Evolutionary conservation across 1,140 invertebrate genomes (phyloP).

Genomic region (Macrocentrus cingulum): DNA sequence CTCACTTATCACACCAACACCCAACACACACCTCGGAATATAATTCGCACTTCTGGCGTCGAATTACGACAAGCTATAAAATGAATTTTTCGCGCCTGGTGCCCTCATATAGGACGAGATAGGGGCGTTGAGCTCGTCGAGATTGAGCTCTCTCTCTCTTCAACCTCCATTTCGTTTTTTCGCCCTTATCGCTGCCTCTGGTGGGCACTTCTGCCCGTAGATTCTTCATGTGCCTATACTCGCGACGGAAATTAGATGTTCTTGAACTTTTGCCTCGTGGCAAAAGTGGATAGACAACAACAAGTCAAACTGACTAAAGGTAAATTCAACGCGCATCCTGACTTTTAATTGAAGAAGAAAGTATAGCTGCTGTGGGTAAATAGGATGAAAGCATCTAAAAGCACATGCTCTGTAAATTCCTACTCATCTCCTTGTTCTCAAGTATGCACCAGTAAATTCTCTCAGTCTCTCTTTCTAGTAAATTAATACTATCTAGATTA

Average conservation of each 20-base stretch:
- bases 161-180: neutral
- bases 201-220: constrained; percentile 8
- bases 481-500: constrained; percentile 37
- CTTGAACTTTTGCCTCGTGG: constrained; percentile 17
- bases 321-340: constrained; percentile 1
- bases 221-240: constrained; percentile 23
- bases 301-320: constrained; percentile 17
- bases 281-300: neutral
- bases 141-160: constrained; percentile 6
- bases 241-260: constrained; percentile 26
- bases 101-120: constrained; percentile 19
- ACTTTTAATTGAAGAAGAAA: constrained; percentile 7
- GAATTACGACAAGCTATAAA: constrained; percentile 26
- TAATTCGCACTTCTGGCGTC: constrained; percentile 1
- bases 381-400: constrained; percentile 8
- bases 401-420: neutral
- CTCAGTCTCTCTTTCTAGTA: too few relatives aligned
- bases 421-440: too few relatives aligned
- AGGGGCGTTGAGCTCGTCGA: constrained; percentile 13
- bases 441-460: neutral
- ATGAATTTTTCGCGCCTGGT: constrained; percentile 21
- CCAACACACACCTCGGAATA: too few relatives aligned
- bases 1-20: too few relatives aligned
- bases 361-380: too few relatives aligned
- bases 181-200: constrained; percentile 16